Conservation (phyloP, 2,113 vertebrate species). For the Pyrgilauda ruficollis region DNA sequence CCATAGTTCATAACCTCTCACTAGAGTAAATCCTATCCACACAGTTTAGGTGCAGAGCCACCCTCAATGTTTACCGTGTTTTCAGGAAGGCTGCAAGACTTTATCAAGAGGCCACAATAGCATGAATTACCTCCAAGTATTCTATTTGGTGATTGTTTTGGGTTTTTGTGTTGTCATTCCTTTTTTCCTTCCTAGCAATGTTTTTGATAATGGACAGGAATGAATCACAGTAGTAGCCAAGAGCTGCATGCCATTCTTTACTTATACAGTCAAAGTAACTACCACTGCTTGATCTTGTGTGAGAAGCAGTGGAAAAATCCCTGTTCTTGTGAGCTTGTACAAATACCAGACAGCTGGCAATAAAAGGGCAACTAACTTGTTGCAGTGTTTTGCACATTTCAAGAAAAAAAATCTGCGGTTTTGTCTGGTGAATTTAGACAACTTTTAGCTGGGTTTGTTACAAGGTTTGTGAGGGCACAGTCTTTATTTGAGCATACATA, state of each 20-base stretch:
- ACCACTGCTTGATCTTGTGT: neutral
- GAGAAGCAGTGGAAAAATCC: neutral
- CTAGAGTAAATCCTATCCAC: neutral
- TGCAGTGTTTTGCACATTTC: neutral
- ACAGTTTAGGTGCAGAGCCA: neutral
- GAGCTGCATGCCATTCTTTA: neutral
- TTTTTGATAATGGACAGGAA: neutral
- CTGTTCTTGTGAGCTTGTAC: neutral
- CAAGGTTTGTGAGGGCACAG: neutral
- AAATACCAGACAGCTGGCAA: neutral
- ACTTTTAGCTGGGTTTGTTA: neutral
- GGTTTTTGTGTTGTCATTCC: neutral
- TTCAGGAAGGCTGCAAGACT: neutral
- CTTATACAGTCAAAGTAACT: neutral
- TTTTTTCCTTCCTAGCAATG: neutral
- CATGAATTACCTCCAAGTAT: neutral
- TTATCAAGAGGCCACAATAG: neutral
- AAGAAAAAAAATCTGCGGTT: neutral
- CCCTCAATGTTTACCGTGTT: fast-evolving
- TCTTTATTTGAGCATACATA: neutral
- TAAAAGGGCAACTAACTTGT: neutral
- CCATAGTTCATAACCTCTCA: neutral
- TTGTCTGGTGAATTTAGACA: neutral
- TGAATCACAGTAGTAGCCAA: neutral
- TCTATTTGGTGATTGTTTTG: fast-evolving